Evolutionary conservation across 2,888 invertebrate genomes (phyloP).

Genomic region (Pediacus dermestoides): DNA sequence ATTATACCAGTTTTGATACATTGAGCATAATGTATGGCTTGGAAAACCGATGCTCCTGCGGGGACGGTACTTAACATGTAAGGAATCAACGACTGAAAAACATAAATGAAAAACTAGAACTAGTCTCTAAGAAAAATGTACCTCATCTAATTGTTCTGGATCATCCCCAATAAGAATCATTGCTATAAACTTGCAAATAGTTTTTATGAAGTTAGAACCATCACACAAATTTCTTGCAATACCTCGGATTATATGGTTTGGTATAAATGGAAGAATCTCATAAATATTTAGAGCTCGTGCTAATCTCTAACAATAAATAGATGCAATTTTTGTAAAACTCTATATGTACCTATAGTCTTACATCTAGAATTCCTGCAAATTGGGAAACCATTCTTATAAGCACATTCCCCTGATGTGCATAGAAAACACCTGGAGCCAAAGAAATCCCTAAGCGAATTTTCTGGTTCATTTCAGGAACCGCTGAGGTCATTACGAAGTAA

Average conservation of each 20-base stretch:
- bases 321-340: neutral
- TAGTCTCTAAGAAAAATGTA: conserved; percentile 3
- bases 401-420: neutral
- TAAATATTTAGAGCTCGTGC: conserved; percentile 17
- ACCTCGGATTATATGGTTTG: conserved; percentile 14
- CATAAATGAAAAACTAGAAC: too few species aligned
- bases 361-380: neutral
- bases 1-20: conserved; percentile 21
- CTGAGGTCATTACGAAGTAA: conserved; percentile 61
- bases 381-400: neutral
- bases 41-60: conserved; percentile 19
- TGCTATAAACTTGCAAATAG: neutral
- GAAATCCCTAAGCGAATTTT: conserved; percentile 62
- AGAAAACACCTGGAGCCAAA: conserved; percentile 53
- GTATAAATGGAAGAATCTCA: conserved; percentile 21
- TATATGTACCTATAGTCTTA: conserved; percentile 1
- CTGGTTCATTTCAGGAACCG: conserved; percentile 58
- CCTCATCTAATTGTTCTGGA: conserved; percentile 22
- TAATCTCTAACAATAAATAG: conserved; percentile 19
- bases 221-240: conserved; percentile 7
- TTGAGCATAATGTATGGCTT: conserved; percentile 25
- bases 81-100: conserved; percentile 13
- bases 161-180: conserved; percentile 17
- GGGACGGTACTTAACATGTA: conserved; percentile 15
- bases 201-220: conserved; percentile 5